phyloP scores from a whole-genome alignment of 2,888 invertebrate species.

The Torymus aiolomorphi region DNA sequence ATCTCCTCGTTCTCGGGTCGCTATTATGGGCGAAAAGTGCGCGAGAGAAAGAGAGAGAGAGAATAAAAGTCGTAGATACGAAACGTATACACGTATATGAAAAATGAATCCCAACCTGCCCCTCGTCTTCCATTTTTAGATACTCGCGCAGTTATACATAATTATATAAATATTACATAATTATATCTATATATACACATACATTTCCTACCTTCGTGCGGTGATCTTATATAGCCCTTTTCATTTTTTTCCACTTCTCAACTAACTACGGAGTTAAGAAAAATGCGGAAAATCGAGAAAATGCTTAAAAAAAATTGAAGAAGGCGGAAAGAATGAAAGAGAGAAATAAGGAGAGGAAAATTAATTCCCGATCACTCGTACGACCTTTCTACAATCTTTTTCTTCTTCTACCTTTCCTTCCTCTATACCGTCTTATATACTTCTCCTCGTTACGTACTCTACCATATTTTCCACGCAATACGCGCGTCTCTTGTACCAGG shows the following conservation, averaged over 20 bases:
- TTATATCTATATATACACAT: not conserved
- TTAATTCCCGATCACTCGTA: no score
- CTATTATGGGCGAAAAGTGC: not conserved
- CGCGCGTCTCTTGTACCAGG: conserved; percentile 18
- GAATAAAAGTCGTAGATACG: not conserved
- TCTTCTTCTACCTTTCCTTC: not conserved
- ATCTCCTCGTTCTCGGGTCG: no score
- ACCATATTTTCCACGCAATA: not conserved
- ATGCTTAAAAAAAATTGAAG: no score
- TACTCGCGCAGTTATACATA: conserved; percentile 36
- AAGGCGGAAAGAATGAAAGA: no score
- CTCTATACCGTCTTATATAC: not conserved
- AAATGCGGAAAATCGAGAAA: no score
- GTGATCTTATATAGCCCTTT: not conserved
- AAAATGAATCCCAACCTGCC: conserved; percentile 54
- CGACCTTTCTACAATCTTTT: not conserved
- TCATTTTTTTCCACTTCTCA: not conserved
- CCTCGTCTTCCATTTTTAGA: conserved; percentile 67
- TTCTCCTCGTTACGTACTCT: not conserved
- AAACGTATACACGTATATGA: not conserved
- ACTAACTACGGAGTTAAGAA: no score
- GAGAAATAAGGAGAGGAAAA: no score
- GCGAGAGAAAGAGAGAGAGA: not conserved
- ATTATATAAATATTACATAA: not conserved
- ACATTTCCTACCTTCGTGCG: not conserved